Evolutionary conservation across 2,797 vertebrate species (phyloP).

Genomic region (Argya squamiceps): DNA sequence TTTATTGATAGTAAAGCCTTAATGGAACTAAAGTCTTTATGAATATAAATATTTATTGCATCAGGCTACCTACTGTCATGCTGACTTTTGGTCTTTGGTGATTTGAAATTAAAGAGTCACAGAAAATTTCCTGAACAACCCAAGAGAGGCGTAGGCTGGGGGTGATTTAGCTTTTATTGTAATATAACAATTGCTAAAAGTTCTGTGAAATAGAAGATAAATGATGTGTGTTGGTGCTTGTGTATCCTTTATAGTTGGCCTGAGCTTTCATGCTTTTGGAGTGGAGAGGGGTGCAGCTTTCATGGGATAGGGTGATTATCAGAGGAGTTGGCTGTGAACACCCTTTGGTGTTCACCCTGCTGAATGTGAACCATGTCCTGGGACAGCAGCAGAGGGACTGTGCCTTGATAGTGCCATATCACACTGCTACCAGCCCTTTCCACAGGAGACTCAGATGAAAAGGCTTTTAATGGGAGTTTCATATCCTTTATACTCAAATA

Average conservation of each 20-base stretch:
- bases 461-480: not conserved
- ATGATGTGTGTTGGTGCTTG: not conserved
- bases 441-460: not conserved
- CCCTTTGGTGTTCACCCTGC: not conserved
- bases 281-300: not conserved
- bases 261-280: not conserved
- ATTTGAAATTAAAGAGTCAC: not conserved
- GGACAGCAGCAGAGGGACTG: not conserved
- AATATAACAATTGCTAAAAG: not conserved
- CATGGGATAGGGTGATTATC: not conserved
- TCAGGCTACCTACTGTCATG: not conserved
- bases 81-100: not conserved
- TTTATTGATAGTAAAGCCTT: constrained; percentile 16
- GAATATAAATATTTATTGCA: not conserved
- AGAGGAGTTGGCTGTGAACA: not conserved
- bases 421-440: not conserved
- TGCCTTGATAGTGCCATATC: not conserved
- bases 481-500: not conserved
- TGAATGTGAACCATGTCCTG: not conserved
- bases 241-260: not conserved
- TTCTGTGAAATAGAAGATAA: not conserved
- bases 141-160: not conserved
- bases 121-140: not conserved
- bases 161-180: not conserved
- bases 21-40: not conserved